A percentile compares a stretch with the other conserved stretches of the same genome.
These are phyloP conservation scores for Bucco capensis DNA, from an alignment of 2,113 vertebrate genomes.

Conservation along the genomic window DNA sequence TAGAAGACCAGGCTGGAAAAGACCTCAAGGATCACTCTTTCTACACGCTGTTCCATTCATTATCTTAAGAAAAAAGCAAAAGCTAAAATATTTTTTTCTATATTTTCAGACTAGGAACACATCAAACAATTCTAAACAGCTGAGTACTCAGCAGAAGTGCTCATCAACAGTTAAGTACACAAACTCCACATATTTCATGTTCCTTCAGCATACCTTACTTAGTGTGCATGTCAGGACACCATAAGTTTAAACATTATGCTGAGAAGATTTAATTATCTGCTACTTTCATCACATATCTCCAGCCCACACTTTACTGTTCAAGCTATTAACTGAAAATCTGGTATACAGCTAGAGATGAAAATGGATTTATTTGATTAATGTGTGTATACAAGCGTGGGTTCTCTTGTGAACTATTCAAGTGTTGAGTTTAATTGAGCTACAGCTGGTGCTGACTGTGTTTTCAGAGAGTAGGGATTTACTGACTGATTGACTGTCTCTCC, in stretches of 20 bases:
- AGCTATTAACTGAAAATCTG: conserved; percentile 8
- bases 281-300: neutral
- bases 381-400: conserved; percentile 21
- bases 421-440: conserved; percentile 64
- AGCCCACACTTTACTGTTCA: neutral
- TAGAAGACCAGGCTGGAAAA: neutral
- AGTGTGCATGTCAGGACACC: neutral
- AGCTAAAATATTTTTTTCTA: neutral
- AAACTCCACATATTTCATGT: neutral
- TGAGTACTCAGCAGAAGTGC: neutral
- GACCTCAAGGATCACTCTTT: neutral
- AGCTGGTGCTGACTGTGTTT: conserved; percentile 54
- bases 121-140: neutral
- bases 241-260: neutral
- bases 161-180: neutral
- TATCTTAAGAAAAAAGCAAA: neutral
- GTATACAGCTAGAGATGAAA: conserved; percentile 23
- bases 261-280: neutral
- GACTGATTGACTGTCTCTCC: conserved; percentile 62
- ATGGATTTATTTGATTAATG: conserved; percentile 61
- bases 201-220: neutral
- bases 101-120: neutral
- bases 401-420: conserved; percentile 54
- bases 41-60: neutral
- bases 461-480: conserved; percentile 54